These are phyloP conservation scores for Cataglyphis altisquamis DNA, from an alignment of 2,888 invertebrate genomes.

Conservation along the genomic window DNA sequence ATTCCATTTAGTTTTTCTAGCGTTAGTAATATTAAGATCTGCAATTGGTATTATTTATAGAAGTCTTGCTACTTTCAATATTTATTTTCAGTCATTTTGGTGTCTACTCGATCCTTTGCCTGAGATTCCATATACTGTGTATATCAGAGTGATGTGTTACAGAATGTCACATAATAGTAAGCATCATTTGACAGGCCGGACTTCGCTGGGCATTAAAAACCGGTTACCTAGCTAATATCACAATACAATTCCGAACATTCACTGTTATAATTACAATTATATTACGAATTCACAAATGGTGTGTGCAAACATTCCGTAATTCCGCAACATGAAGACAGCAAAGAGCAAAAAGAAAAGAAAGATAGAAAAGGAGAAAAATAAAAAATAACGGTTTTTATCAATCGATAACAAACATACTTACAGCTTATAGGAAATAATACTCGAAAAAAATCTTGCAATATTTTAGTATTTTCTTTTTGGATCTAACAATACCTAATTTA, in stretches of 20 bases:
- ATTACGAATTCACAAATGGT: slow-evolving; percentile 57
- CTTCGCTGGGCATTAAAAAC: slow-evolving; percentile 86
- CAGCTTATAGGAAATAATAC: slow-evolving; percentile 32
- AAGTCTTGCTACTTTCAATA: neutral
- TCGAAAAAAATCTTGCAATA: slow-evolving; percentile 31
- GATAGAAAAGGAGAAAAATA: neutral
- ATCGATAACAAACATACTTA: slow-evolving; percentile 33
- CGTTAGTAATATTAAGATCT: slow-evolving; percentile 4
- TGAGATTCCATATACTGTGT: slow-evolving; percentile 56
- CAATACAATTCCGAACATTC: slow-evolving; percentile 64
- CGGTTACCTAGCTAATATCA: slow-evolving; percentile 84
- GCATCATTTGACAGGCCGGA: slow-evolving; percentile 83
- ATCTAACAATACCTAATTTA: slow-evolving; percentile 41
- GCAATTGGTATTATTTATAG: slow-evolving; percentile 24
- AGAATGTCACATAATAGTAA: slow-evolving; percentile 81
- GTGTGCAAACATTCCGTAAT: slow-evolving; percentile 46
- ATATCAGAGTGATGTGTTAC: slow-evolving; percentile 80
- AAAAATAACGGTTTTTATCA: slow-evolving; percentile 15
- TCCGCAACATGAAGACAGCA: slow-evolving; percentile 47
- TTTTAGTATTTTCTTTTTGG: slow-evolving; percentile 41
- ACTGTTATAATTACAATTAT: slow-evolving; percentile 64
- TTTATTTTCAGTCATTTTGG: slow-evolving; percentile 16
- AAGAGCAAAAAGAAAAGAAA: slow-evolving; percentile 24
- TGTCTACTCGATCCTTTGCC: slow-evolving; percentile 68
- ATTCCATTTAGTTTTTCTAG: slow-evolving; percentile 20